phyloP scores from a whole-genome alignment of 2,113 vertebrate species.

The Jacana jacana region DNA sequence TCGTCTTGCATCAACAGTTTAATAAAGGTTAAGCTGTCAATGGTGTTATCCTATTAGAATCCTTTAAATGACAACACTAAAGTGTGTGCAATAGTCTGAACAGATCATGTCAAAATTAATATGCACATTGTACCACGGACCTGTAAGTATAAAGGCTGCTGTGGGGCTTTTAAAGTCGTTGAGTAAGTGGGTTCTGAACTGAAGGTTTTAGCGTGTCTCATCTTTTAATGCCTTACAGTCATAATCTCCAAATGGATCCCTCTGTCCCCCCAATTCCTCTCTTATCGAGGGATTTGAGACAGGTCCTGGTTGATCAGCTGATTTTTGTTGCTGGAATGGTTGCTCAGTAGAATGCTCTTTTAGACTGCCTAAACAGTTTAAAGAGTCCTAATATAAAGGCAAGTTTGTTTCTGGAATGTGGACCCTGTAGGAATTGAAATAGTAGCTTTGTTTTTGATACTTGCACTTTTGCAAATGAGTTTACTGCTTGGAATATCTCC shows the following conservation, averaged over 20 bases:
- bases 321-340: background rate
- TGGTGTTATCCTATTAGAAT: background rate
- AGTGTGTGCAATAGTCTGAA: background rate
- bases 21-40: slow-evolving; percentile 28
- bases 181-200: background rate
- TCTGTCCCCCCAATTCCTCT: rapidly evolving
- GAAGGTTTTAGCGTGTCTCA: background rate
- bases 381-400: background rate
- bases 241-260: background rate
- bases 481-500: background rate
- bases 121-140: background rate
- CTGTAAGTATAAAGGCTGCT: background rate
- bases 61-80: background rate
- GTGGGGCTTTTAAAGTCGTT: background rate
- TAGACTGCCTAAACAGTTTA: background rate
- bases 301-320: background rate
- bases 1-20: background rate
- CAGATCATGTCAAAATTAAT: background rate
- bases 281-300: background rate
- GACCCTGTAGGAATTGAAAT: background rate
- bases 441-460: background rate
- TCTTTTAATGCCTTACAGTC: background rate
- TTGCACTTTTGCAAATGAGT: background rate
- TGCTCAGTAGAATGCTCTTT: background rate
- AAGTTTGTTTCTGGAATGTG: background rate